phyloP scores from a whole-genome alignment of 1,140 invertebrate species.

The Rhyacophila brunnea region DNA sequence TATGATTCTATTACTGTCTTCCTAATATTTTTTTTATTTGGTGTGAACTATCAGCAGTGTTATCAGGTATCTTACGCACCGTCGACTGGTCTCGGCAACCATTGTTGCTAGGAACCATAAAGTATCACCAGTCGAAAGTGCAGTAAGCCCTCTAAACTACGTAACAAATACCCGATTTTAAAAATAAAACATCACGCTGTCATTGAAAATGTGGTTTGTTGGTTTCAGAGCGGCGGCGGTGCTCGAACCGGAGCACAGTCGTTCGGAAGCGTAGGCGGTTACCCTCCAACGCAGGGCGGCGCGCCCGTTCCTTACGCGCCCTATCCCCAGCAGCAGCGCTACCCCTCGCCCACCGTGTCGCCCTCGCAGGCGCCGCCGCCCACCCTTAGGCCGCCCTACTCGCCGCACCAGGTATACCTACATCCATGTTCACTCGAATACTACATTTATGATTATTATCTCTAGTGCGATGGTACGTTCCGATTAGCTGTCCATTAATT shows the following conservation, averaged over 20 bases:
- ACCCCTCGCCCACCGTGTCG: conserved; percentile 46
- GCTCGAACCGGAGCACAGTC: conserved; percentile 21
- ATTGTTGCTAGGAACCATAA: too few species aligned
- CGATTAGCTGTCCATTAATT: neutral
- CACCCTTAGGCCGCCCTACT: conserved; percentile 48
- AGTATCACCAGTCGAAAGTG: too few species aligned
- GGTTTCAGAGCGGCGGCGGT: conserved; percentile 38
- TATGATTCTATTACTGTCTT: too few species aligned
- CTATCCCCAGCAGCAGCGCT: conserved; percentile 40
- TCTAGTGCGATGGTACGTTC: neutral
- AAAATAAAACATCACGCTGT: too few species aligned
- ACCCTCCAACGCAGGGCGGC: conserved; percentile 13
- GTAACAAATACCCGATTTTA: too few species aligned
- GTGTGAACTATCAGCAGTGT: too few species aligned
- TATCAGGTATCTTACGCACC: too few species aligned
- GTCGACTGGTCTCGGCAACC: too few species aligned
- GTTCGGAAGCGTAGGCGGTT: neutral
- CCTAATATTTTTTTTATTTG: too few species aligned
- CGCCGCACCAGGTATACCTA: conserved; percentile 46
- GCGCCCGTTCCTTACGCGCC: conserved; percentile 41
- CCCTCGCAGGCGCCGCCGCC: conserved; percentile 44
- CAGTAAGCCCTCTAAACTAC: too few species aligned
- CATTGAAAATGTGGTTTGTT: neutral
- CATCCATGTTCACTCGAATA: neutral
- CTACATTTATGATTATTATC: neutral